phyloP scores from a whole-genome alignment of 2,888 invertebrate species.

The Pharmacophagus antenor region DNA sequence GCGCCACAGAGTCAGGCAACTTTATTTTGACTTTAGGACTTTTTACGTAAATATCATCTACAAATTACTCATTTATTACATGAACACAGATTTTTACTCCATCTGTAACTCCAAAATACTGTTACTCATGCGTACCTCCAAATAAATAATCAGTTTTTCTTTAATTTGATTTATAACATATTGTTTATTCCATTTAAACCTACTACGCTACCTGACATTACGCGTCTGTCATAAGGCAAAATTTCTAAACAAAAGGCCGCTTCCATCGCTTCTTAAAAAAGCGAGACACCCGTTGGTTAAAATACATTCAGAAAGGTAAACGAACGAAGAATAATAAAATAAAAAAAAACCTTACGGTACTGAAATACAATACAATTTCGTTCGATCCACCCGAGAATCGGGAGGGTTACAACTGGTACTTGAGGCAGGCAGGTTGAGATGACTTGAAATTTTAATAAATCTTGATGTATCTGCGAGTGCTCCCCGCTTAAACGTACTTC shows the following conservation, averaged over 20 bases:
- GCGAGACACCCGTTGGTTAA: neutral
- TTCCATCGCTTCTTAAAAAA: neutral
- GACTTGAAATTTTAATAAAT: slow-evolving; percentile 27
- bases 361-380: slow-evolving; percentile 1
- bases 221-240: neutral
- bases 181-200: too few relatives aligned
- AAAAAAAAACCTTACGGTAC: neutral
- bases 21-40: too few relatives aligned
- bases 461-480: slow-evolving; percentile 7
- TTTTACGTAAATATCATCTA: too few relatives aligned
- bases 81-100: too few relatives aligned
- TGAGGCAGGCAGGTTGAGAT: slow-evolving; percentile 1
- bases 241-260: neutral
- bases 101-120: too few relatives aligned
- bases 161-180: too few relatives aligned
- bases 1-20: too few relatives aligned
- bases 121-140: neutral
- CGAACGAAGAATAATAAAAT: neutral
- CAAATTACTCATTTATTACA: too few relatives aligned
- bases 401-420: neutral
- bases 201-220: neutral
- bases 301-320: neutral
- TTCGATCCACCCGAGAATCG: neutral
- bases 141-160: neutral
- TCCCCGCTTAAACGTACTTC: neutral